phyloP scores from a whole-genome alignment of 2,888 invertebrate species.

The Nymphalis urticae region DNA sequence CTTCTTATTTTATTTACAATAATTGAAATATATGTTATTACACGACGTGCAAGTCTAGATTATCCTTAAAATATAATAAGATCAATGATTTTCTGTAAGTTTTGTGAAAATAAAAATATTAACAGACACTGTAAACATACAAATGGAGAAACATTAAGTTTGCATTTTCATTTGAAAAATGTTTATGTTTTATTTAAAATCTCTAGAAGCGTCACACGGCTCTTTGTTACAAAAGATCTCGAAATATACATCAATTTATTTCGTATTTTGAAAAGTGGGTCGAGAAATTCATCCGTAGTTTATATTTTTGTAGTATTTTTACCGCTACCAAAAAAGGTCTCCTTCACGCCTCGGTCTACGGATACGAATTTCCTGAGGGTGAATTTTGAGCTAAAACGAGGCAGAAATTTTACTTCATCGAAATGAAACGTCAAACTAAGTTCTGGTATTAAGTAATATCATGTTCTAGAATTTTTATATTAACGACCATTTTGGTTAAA shows the following conservation, averaged over 20 bases:
- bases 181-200: conserved; percentile 25
- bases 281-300: conserved; percentile 24
- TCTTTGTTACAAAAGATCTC: conserved; percentile 26
- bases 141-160: background rate
- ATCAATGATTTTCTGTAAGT: background rate
- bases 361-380: conserved; percentile 22
- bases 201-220: conserved; percentile 21
- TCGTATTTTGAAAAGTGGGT: conserved; percentile 28
- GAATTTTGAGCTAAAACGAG: conserved; percentile 7
- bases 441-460: too few relatives aligned
- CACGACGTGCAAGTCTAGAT: too few relatives aligned
- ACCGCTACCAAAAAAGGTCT: conserved; percentile 11
- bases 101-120: background rate
- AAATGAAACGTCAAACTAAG: background rate
- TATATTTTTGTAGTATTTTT: conserved; percentile 23
- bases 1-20: too few relatives aligned
- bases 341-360: conserved; percentile 20
- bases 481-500: too few relatives aligned
- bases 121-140: background rate
- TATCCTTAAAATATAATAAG: background rate
- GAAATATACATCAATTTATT: conserved; percentile 29
- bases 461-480: too few relatives aligned
- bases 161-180: conserved; percentile 11
- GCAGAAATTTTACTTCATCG: background rate
- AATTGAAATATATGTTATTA: too few relatives aligned